Evolutionary conservation across 1,140 invertebrate species (phyloP).

Genomic region (Drosophila pectinifera): DNA sequence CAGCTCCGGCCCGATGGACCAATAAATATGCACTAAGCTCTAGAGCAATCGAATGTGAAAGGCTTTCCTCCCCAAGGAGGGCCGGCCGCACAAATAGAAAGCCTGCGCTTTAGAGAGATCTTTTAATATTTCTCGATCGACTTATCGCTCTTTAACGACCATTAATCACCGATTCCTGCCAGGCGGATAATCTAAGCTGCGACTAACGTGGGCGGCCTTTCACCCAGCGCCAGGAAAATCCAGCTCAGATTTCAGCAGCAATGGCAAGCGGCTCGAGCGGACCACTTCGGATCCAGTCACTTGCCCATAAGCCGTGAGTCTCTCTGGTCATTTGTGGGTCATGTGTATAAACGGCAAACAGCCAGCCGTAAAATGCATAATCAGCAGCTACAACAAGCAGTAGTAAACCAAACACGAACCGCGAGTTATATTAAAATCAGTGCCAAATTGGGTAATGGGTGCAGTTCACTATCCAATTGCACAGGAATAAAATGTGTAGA

Average conservation of each 20-base stretch:
- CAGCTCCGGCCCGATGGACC: conserved; percentile 6
- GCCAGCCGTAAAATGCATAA: conserved; percentile 48
- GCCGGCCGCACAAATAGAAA: conserved; percentile 37
- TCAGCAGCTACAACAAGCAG: conserved; percentile 36
- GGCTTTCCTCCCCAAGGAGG: conserved; percentile 39
- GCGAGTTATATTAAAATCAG: conserved; percentile 26
- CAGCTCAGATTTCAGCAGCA: conserved; percentile 56
- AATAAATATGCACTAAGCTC: conserved; percentile 41
- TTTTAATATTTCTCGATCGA: conserved; percentile 47
- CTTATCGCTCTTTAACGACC: conserved; percentile 49
- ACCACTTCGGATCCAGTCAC: conserved; percentile 50
- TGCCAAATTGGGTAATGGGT: conserved; percentile 62
- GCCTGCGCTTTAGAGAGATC: conserved; percentile 20
- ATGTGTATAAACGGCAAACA: conserved; percentile 52
- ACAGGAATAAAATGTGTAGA: background rate
- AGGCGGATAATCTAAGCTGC: conserved; percentile 31
- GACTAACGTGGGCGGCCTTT: conserved; percentile 48
- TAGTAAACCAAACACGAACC: conserved; percentile 32
- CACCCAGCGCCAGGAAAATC: conserved; percentile 45
- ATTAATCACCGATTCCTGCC: conserved; percentile 46
- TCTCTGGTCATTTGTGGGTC: conserved; percentile 73
- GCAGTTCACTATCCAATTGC: conserved; percentile 50
- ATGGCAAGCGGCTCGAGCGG: conserved; percentile 15
- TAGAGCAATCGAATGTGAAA: conserved; percentile 69
- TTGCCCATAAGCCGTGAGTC: conserved; percentile 18